Conservation (phyloP, 2,797 vertebrate genomes). For the Numenius phaeopus region DNA sequence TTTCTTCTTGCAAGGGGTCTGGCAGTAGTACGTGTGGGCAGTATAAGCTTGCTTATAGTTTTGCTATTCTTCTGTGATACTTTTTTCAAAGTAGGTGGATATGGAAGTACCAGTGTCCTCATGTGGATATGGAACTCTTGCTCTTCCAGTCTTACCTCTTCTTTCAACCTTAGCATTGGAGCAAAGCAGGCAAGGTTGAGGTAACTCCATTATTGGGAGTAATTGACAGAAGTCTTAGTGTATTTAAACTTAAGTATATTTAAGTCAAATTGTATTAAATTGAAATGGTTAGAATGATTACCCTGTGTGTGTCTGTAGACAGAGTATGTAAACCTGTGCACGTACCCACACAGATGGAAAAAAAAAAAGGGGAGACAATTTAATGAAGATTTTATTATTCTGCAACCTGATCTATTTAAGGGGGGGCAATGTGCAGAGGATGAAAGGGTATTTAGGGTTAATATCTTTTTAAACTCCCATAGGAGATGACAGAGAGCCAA, state of each 20-base stretch:
- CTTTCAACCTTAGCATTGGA: background rate
- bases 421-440: background rate
- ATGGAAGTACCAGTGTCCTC: background rate
- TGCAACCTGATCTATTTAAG: background rate
- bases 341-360: background rate
- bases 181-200: background rate
- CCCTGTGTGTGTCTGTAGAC: background rate
- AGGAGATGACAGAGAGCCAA: background rate
- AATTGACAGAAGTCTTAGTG: background rate
- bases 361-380: background rate
- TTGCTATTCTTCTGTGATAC: background rate
- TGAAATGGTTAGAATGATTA: background rate
- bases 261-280: background rate
- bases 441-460: background rate
- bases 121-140: fast-evolving
- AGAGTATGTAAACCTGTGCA: background rate
- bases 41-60: background rate
- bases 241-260: background rate
- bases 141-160: background rate
- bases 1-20: background rate
- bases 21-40: background rate
- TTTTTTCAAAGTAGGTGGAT: background rate
- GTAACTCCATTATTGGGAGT: background rate
- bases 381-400: background rate
- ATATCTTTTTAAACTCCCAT: background rate